Evolutionary conservation across 2,113 vertebrate species (phyloP).

Genomic region (Nymphicus hollandicus): DNA sequence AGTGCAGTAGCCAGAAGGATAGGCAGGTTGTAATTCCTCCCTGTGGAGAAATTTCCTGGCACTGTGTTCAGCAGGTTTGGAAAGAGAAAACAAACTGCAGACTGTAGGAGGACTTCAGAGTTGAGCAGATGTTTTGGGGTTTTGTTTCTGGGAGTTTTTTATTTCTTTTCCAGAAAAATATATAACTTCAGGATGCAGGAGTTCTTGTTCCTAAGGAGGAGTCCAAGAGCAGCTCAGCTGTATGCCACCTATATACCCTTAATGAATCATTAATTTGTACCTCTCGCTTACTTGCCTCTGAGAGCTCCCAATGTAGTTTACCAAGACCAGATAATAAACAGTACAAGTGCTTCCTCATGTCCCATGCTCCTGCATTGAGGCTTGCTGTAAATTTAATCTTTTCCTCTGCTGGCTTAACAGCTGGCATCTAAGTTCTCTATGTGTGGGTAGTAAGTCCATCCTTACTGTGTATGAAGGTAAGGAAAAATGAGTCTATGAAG

Average conservation of each 20-base stretch:
- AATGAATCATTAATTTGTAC: background rate
- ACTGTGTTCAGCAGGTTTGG: background rate
- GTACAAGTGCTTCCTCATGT: background rate
- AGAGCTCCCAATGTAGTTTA: background rate
- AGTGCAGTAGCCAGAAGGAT: background rate
- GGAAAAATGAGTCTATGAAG: background rate
- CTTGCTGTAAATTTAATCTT: background rate
- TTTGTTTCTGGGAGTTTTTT: background rate
- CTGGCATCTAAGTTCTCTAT: background rate
- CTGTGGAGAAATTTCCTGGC: background rate
- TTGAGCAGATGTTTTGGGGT: conserved; percentile 26
- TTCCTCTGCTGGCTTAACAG: background rate
- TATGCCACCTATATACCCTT: background rate
- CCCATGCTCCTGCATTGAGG: background rate
- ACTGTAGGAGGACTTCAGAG: conserved; percentile 27
- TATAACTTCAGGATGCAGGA: background rate
- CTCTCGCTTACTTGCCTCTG: background rate
- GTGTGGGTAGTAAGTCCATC: background rate
- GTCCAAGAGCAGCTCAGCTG: background rate
- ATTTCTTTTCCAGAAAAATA: background rate
- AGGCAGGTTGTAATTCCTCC: conserved; percentile 11
- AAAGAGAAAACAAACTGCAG: conserved; percentile 29
- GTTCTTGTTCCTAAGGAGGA: background rate
- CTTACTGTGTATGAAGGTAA: background rate
- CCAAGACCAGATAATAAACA: background rate